Base-by-base conservation (phyloP, 2,888 invertebrate species). In the Eutolmus rufibarbis region DNA sequence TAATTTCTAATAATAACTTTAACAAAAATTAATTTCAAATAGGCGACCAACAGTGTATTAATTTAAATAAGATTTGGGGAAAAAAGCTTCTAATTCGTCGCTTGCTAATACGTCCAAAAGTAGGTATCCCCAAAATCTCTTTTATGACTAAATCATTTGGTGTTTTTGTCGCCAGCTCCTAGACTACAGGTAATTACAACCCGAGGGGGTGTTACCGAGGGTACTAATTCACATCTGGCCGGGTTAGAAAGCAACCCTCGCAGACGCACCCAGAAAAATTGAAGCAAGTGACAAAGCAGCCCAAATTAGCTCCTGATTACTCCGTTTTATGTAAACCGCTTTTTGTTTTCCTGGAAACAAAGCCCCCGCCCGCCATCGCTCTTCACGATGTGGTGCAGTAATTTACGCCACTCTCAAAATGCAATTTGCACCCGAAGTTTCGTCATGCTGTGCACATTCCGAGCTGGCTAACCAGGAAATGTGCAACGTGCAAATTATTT, bases 381-480 rank as follows among this genome's bases (percentile, higher is more conserved):
- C 14, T 79, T 28, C 28, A 31, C 14, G 31, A 14, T 51, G 31
- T 46, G 51, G 79, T 51, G 51, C 14, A 16, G 28, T 31, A 79
- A 79, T 79, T 79, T 79, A 14, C 23, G 34, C 28, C 51, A 51
- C 79, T 31, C 79, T 51, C 79, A 79, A 51, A 79, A 79, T 79
- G 28, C 79, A 79, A 79, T 79, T 79, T 79, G 51, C 51, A 79
- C 79, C 79, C 28, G 31, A 79, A 51, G 46, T 79, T 79, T 79
- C 79, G 79, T 79, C 79, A 79, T 79, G 79, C 79, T 79, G 51
- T 51, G 56, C 79, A 79, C 79, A 79, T 79, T 79, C 46, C 79
- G 28, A 51, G 51, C 23, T 51, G 56, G 79, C 51, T 79, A 51
- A 79, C 79, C 79, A 79, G 79, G 51, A 51, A 79, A 79, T 79